These are phyloP conservation scores for Ceratoteleas bidentatus DNA, from an alignment of 1,140 invertebrate genomes.

Conservation along the genomic window DNA sequence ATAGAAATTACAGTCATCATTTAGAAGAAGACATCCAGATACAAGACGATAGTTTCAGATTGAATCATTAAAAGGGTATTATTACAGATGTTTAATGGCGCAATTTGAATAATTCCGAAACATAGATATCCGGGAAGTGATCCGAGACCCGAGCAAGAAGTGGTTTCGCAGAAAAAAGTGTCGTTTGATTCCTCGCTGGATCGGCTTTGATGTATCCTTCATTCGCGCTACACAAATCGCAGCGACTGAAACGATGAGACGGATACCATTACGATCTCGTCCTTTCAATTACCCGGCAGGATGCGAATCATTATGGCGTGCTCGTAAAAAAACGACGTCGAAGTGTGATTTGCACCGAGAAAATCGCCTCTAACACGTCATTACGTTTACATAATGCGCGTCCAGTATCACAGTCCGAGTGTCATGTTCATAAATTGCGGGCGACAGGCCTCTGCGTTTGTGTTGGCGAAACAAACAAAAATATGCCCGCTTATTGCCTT, in stretches of 20 bases:
- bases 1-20: too few species aligned
- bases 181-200: constrained; percentile 13
- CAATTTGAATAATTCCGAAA: constrained; percentile 12
- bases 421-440: constrained; percentile 31
- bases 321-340: constrained; percentile 34
- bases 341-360: constrained; percentile 33
- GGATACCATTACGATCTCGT: constrained; percentile 53
- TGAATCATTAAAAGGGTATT: background rate
- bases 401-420: constrained; percentile 10
- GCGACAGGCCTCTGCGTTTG: background rate
- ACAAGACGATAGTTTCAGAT: background rate
- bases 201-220: constrained; percentile 28
- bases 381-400: constrained; percentile 51
- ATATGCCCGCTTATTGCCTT: constrained; percentile 5
- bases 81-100: background rate
- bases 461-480: constrained; percentile 3
- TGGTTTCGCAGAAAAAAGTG: constrained; percentile 22
- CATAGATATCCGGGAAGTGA: constrained; percentile 24
- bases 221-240: constrained; percentile 29
- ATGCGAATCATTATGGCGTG: constrained; percentile 57
- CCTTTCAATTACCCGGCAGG: constrained; percentile 58
- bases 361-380: constrained; percentile 53
- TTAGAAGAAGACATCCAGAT: background rate
- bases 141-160: background rate
- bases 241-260: constrained; percentile 31